Evolutionary conservation across 1,140 invertebrate genomes (phyloP), one percentile per base, ranked within the genome.

Genomic region (Coelopa frigida): DNA sequence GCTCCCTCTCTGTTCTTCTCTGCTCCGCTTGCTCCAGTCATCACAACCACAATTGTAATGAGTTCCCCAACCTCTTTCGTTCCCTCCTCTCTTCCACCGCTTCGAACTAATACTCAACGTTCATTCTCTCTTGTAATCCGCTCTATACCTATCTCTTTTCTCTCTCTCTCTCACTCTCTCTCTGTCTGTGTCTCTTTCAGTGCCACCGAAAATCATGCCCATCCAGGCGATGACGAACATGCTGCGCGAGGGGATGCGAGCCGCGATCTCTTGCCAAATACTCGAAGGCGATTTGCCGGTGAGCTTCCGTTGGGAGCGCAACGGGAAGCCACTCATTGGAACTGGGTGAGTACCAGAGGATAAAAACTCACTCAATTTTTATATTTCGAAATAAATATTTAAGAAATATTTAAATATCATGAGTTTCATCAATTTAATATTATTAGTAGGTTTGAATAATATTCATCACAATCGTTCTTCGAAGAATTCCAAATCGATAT

Each of bases 281-380:
- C 82, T 92, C 61, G 89, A 93, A 72, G 94, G 94, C 11, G 93
- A 98, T 75, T 79, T 89, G 50, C 93, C 93, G 15, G 83, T 98
- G 50, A 84, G 81, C 45, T 90, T 97, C 70, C 75, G 80, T 21
- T 89, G 85, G 85, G 85, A 85, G 60, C 80, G 85, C 61, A 86
- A 93, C 67, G 86, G 84, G 23, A 78, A 84, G 57, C 72, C 78
- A 3, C 78, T 83, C 31, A 61, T 70, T 33, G 60, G 61, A 32
- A 59, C 65, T 1, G 60, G 70, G 68, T 69, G 44, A 57, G 59
- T 42, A 15, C 5, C 17, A 11, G 6, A 20, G 27, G 40, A 8
- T 27, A 15, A 18, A 22, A 39, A 38, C 35, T n/a, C n/a, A n/a
- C n/a, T n/a, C n/a, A n/a, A n/a, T n/a, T n/a, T n/a, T n/a, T n/a